Evolutionary conservation across 2,113 vertebrate genomes (phyloP).

Genomic region (Tragelaphus buxtoni): DNA sequence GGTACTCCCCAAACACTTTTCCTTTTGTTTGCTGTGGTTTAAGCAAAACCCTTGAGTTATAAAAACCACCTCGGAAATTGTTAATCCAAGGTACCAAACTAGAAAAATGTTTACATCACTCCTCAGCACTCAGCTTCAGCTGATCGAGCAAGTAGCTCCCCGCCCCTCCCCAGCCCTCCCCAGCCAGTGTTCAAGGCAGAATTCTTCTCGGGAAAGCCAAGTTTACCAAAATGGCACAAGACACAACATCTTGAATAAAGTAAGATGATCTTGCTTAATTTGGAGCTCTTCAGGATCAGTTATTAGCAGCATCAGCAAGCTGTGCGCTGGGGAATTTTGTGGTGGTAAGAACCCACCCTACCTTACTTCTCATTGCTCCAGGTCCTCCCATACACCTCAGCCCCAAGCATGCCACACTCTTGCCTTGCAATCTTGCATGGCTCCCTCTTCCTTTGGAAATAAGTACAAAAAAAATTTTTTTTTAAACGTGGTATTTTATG

Average conservation of each 20-base stretch:
- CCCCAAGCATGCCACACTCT: background rate
- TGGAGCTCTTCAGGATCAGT: accelerated
- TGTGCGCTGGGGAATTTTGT: accelerated
- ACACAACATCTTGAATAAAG: background rate
- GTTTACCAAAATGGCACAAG: background rate
- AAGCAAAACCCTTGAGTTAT: background rate
- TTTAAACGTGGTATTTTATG: background rate
- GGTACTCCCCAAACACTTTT: background rate
- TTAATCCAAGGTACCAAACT: background rate
- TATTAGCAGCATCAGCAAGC: background rate
- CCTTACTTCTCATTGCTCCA: background rate
- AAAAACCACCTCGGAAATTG: accelerated
- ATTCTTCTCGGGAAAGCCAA: background rate
- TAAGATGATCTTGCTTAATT: background rate
- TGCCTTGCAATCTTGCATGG: background rate
- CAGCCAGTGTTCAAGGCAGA: background rate
- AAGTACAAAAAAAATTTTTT: background rate
- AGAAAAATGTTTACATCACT: background rate
- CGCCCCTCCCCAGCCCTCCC: background rate
- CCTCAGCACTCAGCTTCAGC: background rate
- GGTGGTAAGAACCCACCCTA: accelerated
- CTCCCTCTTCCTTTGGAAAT: background rate
- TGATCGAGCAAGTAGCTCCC: background rate
- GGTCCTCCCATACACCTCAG: background rate
- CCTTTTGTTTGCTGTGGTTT: background rate